Base-by-base conservation (phyloP, 2,888 invertebrate species). In the Hypena proboscidalis region DNA sequence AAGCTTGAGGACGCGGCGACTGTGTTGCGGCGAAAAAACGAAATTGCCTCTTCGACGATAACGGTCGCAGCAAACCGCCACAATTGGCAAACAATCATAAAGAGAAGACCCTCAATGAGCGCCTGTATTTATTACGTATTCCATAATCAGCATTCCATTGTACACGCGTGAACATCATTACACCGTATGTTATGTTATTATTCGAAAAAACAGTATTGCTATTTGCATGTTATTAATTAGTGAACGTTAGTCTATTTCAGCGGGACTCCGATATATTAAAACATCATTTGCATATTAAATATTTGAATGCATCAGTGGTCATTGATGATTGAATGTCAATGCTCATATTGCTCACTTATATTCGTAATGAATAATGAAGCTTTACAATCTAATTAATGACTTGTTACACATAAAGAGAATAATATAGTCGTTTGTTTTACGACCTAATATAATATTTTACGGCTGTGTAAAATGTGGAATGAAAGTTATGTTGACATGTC, bases 1-100 rank as follows among this genome's bases (percentile, higher is more conserved):
- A 80, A 82, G 80, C 80, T 80, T 73, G 71, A 74, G 67, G 74
- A 66, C n/a, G n/a, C n/a, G n/a, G n/a, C n/a, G n/a, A n/a, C n/a
- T n/a, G n/a, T n/a, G 65, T 70, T 61, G 67, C 41, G 66, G 62
- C 51, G 62, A 70, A 74, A 74, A 80, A 78, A 77, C 74, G 46
- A 66, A 58, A 76, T 75, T 72, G 70, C 54, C 51, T 56, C 30
- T 35, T 38, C 47, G 50, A 31, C 47, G 46, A 64, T 62, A 66
- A 67, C 61, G 67, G 59, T 62, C 62, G 43, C 52, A 42, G 60
- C 74, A 67, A 85, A 84, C 76, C 79, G 64, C 63, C 55, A 61
- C 70, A 67, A 64, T 55, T 57, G 53, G 48, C 51, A 58, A 47
- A 58, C 53, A 56, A 63, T 62, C 63, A 50, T 32, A 36, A 48